phyloP scores from a whole-genome alignment of 2,888 invertebrate species.

The Pinctada fucata region DNA sequence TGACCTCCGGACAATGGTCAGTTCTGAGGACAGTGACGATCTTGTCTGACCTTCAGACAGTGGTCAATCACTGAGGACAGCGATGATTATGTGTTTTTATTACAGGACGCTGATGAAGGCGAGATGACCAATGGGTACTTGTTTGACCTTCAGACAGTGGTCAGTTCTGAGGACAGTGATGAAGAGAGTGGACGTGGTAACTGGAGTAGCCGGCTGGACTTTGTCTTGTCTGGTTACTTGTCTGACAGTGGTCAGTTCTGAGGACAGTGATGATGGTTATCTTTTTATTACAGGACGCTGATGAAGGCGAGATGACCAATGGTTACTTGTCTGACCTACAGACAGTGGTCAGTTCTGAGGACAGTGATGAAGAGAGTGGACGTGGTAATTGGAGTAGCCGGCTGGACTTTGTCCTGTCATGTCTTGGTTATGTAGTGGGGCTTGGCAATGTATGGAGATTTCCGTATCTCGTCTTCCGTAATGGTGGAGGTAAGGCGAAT shows the following conservation, averaged over 20 bases:
- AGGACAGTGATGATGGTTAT: constrained; percentile 62
- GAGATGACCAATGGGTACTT: constrained; percentile 62
- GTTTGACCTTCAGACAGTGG: constrained; percentile 64
- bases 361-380: constrained; percentile 74
- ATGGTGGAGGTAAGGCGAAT: constrained; percentile 72
- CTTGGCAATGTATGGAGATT: constrained; percentile 81
- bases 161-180: constrained; percentile 63
- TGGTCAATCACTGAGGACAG: too few relatives aligned
- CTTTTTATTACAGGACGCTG: constrained; percentile 21
- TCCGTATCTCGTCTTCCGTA: constrained; percentile 84
- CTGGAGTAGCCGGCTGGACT: constrained; percentile 80
- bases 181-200: constrained; percentile 77
- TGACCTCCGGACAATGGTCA: constrained; percentile 64
- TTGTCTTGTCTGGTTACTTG: constrained; percentile 81
- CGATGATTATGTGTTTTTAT: too few relatives aligned
- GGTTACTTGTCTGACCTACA: constrained; percentile 65
- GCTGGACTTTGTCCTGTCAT: constrained; percentile 81
- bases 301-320: constrained; percentile 53
- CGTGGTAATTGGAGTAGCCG: constrained; percentile 78
- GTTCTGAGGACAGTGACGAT: constrained; percentile 62
- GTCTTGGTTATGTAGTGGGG: constrained; percentile 82
- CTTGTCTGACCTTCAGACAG: too few relatives aligned
- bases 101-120: constrained; percentile 33
- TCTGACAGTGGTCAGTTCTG: constrained; percentile 63
- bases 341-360: constrained; percentile 64